These are phyloP conservation scores for Sinosuthora webbiana DNA, from an alignment of 2,113 vertebrate species.

Conservation along the genomic window DNA sequence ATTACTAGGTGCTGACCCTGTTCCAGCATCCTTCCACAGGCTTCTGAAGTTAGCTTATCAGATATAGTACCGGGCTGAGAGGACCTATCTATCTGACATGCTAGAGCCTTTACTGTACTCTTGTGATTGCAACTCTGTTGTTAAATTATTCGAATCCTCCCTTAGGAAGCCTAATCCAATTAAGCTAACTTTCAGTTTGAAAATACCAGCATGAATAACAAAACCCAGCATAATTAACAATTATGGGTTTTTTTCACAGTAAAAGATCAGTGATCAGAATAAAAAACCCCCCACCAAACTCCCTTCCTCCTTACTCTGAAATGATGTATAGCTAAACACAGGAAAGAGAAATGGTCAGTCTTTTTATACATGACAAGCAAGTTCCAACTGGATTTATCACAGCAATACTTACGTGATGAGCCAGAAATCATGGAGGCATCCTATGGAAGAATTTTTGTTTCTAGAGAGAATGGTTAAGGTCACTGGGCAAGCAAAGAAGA, in stretches of 20 bases:
- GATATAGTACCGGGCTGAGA: neutral
- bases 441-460: neutral
- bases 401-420: neutral
- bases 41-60: neutral
- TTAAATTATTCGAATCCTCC: neutral
- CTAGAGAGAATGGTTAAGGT: constrained; percentile 15
- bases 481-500: constrained; percentile 22
- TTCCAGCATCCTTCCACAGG: neutral
- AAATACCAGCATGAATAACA: neutral
- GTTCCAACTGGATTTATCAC: neutral
- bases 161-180: neutral
- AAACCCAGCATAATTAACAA: neutral
- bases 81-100: neutral
- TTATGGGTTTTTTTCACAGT: neutral
- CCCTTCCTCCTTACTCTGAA: neutral
- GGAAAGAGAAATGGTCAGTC: neutral
- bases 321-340: neutral
- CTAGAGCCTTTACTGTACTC: neutral
- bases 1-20: neutral
- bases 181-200: neutral
- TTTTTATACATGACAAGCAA: neutral
- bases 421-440: neutral
- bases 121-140: neutral
- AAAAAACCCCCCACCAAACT: neutral
- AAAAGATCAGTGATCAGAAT: neutral